A percentile compares a stretch with the other conserved stretches of the same genome.
Evolutionary conservation across 2,113 vertebrate species (phyloP).

Genomic region (Chionodraco myersi): DNA sequence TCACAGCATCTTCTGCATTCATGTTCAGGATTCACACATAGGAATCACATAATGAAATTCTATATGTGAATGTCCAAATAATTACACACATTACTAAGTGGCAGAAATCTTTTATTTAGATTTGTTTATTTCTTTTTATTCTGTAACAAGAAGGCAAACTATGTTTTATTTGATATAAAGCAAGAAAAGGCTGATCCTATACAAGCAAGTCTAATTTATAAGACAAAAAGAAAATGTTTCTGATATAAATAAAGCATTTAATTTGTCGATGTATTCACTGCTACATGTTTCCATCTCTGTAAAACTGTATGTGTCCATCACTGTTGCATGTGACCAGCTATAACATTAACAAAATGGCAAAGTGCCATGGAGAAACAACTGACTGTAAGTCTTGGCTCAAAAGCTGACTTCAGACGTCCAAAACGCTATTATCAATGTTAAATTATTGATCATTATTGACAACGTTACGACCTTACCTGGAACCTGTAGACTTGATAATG

Average conservation of each 20-base stretch:
- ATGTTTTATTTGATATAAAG: background rate
- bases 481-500: background rate
- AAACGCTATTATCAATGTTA: slow-evolving; percentile 20
- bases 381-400: background rate
- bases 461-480: background rate
- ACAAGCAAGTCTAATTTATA: background rate
- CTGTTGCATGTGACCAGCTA: slow-evolving; percentile 4
- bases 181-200: background rate
- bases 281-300: background rate
- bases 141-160: background rate
- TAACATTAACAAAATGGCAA: slow-evolving; percentile 54
- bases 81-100: background rate
- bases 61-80: no score
- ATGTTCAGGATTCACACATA: background rate
- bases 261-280: background rate
- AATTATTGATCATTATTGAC: slow-evolving; percentile 46
- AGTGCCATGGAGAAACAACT: slow-evolving; percentile 31
- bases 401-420: slow-evolving; percentile 22
- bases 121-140: no score
- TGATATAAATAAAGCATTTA: slow-evolving; percentile 8
- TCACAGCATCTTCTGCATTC: slow-evolving; percentile 15
- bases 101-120: background rate
- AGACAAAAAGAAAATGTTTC: background rate
- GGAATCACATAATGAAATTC: background rate
- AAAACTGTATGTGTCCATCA: background rate